Base-by-base conservation (phyloP, 2,888 invertebrate species). In the Zaprionus lineosus region DNA sequence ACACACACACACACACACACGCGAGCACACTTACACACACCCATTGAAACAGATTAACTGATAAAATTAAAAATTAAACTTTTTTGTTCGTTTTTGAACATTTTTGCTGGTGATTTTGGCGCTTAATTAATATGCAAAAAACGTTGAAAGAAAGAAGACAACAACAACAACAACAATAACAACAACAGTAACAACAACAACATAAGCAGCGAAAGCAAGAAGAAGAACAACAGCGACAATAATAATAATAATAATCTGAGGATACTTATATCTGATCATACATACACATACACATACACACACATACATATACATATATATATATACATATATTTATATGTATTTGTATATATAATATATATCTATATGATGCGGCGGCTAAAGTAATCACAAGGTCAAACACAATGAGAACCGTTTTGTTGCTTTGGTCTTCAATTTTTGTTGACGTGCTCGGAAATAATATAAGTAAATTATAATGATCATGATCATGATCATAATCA, bases 71-170 rank as follows among this genome's bases (percentile, higher is more conserved):
- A 78, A 84, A 84, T 82, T 84, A 48, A 65, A 59, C 57, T 65
- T 65, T 66, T 64, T 39, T 57, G 19, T 31, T 34, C 40, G 33
- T 26, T 16, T 16, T 47, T 63, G 51, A 57, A 70, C 63, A 53
- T 52, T 74, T 66, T 56, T 47, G 41, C 31, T 61, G 79, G 71
- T 75, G 85, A 71, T 86, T 84, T 85, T 75, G 83, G 85, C 83
- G 78, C 73, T 82, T 74, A 87, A 88, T 88, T 88, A 81, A 86
- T 87, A 88, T 88, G 88, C 88, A 87, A 85, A 86, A 87, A 84
- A 66, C 88, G 87, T 87, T 64, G 74, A 67, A 66, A 74, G 72
- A 62, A 69, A 71, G 83, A 64, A 71, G 72, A 68, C 52, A 37
- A 47, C 43, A 50, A 19, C 56, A 57, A 58, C 44, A 52, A 36